These are phyloP conservation scores for Bombyx mori DNA, from an alignment of 1,140 invertebrate genomes.

Conservation along the genomic window DNA sequence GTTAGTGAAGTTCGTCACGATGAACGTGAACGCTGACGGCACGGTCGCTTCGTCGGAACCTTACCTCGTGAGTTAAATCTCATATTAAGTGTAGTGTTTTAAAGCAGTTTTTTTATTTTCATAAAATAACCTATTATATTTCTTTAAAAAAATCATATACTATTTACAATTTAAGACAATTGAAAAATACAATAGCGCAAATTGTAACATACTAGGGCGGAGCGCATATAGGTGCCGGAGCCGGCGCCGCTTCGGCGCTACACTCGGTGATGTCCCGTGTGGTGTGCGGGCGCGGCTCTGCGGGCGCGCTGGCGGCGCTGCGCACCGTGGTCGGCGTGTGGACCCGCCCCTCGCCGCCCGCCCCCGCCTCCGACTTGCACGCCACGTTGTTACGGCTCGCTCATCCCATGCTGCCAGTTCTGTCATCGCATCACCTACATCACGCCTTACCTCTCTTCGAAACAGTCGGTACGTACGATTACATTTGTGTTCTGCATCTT, in stretches of 20 bases:
- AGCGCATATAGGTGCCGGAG: constrained; percentile 38
- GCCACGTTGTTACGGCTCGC: constrained; percentile 47
- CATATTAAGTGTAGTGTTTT: not conserved
- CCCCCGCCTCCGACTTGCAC: constrained; percentile 44
- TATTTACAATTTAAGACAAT: too few relatives aligned
- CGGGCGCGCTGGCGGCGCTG: constrained; percentile 36
- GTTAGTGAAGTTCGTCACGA: constrained; percentile 55
- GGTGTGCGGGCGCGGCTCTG: constrained; percentile 38
- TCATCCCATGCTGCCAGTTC: constrained; percentile 43
- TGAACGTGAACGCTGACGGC: constrained; percentile 49
- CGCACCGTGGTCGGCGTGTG: constrained; percentile 19
- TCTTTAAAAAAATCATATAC: too few relatives aligned
- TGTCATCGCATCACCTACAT: constrained; percentile 28
- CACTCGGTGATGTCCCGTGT: constrained; percentile 49
- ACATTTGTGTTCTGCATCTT: not conserved
- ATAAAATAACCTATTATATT: not conserved
- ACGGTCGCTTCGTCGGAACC: constrained; percentile 47
- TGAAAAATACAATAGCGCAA: not conserved
- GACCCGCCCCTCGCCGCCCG: constrained; percentile 7
- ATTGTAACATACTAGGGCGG: constrained; percentile 29
- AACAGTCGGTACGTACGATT: constrained; percentile 35
- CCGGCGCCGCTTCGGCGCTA: constrained; percentile 42
- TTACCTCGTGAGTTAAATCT: constrained; percentile 40
- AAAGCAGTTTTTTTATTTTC: not conserved
- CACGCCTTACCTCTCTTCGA: constrained; percentile 42